phyloP scores from a whole-genome alignment of 2,888 invertebrate species.

The Incurvaria masculella region DNA sequence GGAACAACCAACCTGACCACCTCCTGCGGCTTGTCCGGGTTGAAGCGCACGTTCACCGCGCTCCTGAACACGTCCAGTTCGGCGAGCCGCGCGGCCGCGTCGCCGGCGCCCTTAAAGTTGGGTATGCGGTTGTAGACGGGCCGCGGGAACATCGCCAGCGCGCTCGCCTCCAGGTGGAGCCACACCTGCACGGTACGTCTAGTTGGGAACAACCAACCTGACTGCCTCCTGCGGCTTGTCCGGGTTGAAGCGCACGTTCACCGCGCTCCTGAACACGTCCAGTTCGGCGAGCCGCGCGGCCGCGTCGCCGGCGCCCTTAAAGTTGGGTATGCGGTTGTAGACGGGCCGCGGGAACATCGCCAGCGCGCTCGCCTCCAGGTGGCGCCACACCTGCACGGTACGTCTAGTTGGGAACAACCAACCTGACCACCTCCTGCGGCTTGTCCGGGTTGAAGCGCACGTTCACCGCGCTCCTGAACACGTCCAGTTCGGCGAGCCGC shows the following conservation, averaged over 20 bases:
- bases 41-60: constrained; percentile 65
- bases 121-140: constrained; percentile 75
- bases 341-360: constrained; percentile 68
- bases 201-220: no score
- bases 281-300: constrained; percentile 65
- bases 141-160: constrained; percentile 66
- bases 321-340: constrained; percentile 75
- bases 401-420: constrained; percentile 63
- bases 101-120: constrained; percentile 71
- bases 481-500: constrained; percentile 64
- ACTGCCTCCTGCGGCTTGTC: constrained; percentile 81
- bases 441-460: constrained; percentile 59
- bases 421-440: constrained; percentile 57
- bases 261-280: constrained; percentile 72
- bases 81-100: constrained; percentile 67
- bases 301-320: constrained; percentile 73
- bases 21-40: constrained; percentile 83
- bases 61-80: constrained; percentile 72
- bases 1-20: constrained; percentile 67
- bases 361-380: constrained; percentile 68
- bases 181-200: constrained; percentile 73
- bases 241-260: constrained; percentile 67
- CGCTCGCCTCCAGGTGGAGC: constrained; percentile 71
- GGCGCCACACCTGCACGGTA: constrained; percentile 76
- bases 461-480: constrained; percentile 69